Evolutionary conservation across 2,797 vertebrate species (phyloP).

Genomic region (Neomorphus geoffroyi): DNA sequence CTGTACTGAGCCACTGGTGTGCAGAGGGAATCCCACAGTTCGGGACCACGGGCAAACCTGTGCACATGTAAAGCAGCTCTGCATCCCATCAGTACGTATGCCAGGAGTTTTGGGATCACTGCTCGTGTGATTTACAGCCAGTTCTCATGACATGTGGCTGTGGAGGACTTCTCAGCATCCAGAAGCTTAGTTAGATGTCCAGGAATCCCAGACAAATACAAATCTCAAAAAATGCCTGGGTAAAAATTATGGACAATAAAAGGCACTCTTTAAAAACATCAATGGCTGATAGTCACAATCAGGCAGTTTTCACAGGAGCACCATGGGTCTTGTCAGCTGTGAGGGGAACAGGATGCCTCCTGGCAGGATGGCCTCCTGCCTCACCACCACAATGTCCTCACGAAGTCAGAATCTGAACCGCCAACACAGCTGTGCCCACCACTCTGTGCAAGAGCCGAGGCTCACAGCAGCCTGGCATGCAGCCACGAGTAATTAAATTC

Average conservation of each 20-base stretch:
- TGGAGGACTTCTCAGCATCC: not conserved
- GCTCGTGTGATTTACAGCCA: not conserved
- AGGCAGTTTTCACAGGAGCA: not conserved
- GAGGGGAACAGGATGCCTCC: not conserved
- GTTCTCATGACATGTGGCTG: not conserved
- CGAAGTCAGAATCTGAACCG: accelerated
- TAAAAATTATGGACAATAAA: not conserved
- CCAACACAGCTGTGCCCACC: accelerated
- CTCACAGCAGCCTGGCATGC: not conserved
- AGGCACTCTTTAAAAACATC: not conserved
- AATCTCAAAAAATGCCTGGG: not conserved
- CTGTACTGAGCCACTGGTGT: not conserved
- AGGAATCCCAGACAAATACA: not conserved
- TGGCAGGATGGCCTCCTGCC: not conserved
- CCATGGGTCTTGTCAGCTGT: not conserved
- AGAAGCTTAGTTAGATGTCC: not conserved
- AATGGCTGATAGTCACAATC: not conserved
- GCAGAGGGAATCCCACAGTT: not conserved
- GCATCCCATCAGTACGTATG: not conserved
- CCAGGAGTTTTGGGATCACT: not conserved
- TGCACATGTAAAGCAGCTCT: not conserved
- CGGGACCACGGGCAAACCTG: not conserved
- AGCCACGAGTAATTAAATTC: not conserved
- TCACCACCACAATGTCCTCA: accelerated
- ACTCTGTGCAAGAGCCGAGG: not conserved